Evolutionary conservation across 2,113 vertebrate species (phyloP).

Genomic region (Pygoscelis antarcticus): DNA sequence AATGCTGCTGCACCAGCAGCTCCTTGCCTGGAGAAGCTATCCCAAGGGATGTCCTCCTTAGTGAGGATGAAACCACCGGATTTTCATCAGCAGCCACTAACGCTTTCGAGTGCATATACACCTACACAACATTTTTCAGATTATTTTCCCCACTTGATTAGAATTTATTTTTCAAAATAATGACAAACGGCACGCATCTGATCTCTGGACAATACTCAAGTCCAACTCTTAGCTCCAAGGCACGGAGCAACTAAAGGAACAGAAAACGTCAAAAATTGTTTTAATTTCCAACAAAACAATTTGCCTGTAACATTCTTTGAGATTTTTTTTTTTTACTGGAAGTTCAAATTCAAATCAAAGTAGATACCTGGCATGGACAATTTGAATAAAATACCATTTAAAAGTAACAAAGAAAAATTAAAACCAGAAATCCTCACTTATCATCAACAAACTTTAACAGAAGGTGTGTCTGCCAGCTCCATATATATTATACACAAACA

Average conservation of each 20-base stretch:
- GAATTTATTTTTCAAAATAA: not conserved
- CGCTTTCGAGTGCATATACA: rapidly evolving
- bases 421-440: not conserved
- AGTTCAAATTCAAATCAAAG: not conserved
- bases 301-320: not conserved
- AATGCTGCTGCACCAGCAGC: not conserved
- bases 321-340: not conserved
- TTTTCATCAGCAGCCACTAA: not conserved
- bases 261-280: not conserved
- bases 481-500: not conserved
- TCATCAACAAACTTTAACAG: not conserved
- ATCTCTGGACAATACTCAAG: not conserved
- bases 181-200: not conserved
- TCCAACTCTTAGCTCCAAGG: not conserved
- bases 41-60: not conserved
- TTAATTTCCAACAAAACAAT: not conserved
- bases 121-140: not conserved
- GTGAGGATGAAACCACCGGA: not conserved
- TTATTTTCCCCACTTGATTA: not conserved
- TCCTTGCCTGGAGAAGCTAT: not conserved
- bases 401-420: not conserved
- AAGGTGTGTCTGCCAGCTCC: not conserved
- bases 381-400: not conserved
- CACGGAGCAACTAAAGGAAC: not conserved
- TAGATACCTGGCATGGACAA: not conserved